Base-by-base conservation (phyloP, 2,113 vertebrate genomes). In the Bubalus kerabau region DNA sequence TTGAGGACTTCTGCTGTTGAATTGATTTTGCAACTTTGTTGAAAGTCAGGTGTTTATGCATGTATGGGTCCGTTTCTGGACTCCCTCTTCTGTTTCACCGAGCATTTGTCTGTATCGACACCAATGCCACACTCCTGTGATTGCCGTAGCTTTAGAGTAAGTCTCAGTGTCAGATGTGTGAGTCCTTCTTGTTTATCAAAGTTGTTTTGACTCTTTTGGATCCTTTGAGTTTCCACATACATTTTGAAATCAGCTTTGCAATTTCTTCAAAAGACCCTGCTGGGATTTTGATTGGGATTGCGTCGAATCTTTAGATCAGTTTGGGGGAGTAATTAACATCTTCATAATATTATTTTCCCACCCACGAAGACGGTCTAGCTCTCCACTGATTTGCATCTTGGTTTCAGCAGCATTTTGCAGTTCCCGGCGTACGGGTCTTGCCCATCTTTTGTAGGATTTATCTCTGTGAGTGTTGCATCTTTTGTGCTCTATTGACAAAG, bases 311-410 rank as follows among this genome's bases (percentile, higher is more conserved):
- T 3, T 36, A 83, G 46, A 24, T 40, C 40, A 28, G 6, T 82
- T 74, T 59, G 2, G 17, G 15, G 11, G 16, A 11, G 9, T 48
- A 67, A 89, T 21, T 21, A n/a, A 11, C 10, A 2, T 60, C 60
- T 50, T 6, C 5, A 46, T 48, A 4, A 2, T 74, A 16, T 43
- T 50, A 62, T 62, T 76, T 54, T 54, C 76, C 2, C 15, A 28
- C 21, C 32, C 57, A 15, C 0, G 0, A 28, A 30, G 23, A 1
- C 7, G 2, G 40, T 64, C 40, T 43, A 11, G 13, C 36, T 40
- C 80, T 26, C 36, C 19, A 1, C 0, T 26, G 86, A 62, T 2
- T 4, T 5, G 17, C 16, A 36, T n/a, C 19, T 21, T 56, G 28
- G 67, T 57, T 71, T 32, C 87, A 40, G 71, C 28, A 28, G 48